Percentiles rank a stretch among this genome's conserved stretches.
Evolutionary conservation across 2,888 invertebrate genomes (phyloP).

Genomic region (Lasioglossum pauxillum): DNA sequence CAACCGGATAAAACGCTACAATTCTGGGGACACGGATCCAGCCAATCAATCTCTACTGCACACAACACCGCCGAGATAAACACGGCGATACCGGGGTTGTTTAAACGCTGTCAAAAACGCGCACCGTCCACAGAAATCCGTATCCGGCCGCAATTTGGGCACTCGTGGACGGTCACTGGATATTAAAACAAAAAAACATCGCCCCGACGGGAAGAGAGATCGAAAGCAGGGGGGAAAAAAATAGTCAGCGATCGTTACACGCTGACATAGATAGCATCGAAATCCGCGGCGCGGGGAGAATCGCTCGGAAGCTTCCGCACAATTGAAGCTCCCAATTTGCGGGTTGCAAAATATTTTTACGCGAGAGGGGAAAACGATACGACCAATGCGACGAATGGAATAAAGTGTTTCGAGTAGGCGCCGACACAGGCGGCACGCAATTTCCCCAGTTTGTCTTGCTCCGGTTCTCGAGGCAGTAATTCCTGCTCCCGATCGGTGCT

Average conservation of each 20-base stretch:
- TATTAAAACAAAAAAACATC: constrained; percentile 19
- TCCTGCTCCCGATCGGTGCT: constrained; percentile 59
- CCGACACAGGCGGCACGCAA: constrained; percentile 21
- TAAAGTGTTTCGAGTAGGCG: constrained; percentile 42
- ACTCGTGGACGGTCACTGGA: constrained; percentile 4
- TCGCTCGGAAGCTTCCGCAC: neutral
- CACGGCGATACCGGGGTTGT: constrained; percentile 21
- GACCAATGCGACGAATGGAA: constrained; percentile 29
- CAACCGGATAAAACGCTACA: neutral
- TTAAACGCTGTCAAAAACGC: constrained; percentile 23
- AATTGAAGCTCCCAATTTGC: constrained; percentile 22
- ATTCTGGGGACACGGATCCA: neutral
- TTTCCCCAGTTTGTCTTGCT: constrained; percentile 58
- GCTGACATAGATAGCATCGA: constrained; percentile 4
- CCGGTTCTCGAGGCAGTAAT: constrained; percentile 55
- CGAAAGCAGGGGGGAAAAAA: neutral
- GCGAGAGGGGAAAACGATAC: neutral
- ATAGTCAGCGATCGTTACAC: constrained; percentile 21
- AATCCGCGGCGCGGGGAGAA: neutral
- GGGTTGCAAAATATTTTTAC: constrained; percentile 39
- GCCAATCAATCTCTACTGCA: constrained; percentile 28
- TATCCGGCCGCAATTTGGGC: neutral
- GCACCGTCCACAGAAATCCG: constrained; percentile 17
- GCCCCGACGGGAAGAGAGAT: neutral
- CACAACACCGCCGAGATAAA: constrained; percentile 31